Conservation (phyloP, 2,888 invertebrate genomes). For the Chesias legatella region DNA sequence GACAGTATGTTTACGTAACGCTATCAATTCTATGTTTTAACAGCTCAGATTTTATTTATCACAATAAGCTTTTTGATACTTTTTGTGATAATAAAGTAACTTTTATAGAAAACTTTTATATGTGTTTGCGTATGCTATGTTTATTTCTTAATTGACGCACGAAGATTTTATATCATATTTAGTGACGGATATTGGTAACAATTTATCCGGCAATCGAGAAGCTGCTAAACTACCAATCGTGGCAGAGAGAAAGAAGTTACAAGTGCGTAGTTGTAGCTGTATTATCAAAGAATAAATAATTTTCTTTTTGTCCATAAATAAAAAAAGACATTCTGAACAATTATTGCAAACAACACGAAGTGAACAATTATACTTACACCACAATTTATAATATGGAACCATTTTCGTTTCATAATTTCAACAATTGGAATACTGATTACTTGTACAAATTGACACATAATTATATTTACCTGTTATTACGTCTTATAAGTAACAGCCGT, state of each 20-base stretch:
- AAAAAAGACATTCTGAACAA: too few relatives aligned
- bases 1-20: conserved; percentile 16
- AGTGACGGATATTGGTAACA: too few relatives aligned
- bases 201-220: too few relatives aligned
- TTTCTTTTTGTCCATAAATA: too few relatives aligned
- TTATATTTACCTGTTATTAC: conserved; percentile 28
- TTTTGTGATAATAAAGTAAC: conserved; percentile 20
- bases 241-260: too few relatives aligned
- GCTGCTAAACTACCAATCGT: too few relatives aligned
- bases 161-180: neutral
- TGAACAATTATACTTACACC: too few relatives aligned
- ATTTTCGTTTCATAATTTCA: too few relatives aligned
- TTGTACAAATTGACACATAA: conserved; percentile 19
- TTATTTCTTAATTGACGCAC: conserved; percentile 17
- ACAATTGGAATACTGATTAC: conserved; percentile 13
- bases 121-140: conserved; percentile 9
- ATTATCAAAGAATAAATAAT: too few relatives aligned
- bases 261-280: too few relatives aligned
- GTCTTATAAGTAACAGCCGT: conserved; percentile 25
- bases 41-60: conserved; percentile 28
- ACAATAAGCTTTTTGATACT: conserved; percentile 25
- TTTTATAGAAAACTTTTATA: conserved; percentile 18
- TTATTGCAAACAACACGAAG: too few relatives aligned
- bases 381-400: too few relatives aligned
- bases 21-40: conserved; percentile 29